A percentile compares a stretch with the other conserved stretches of the same genome.
phyloP scores from a whole-genome alignment of 2,888 invertebrate genomes.

The Leptinotarsa tumamoca region DNA sequence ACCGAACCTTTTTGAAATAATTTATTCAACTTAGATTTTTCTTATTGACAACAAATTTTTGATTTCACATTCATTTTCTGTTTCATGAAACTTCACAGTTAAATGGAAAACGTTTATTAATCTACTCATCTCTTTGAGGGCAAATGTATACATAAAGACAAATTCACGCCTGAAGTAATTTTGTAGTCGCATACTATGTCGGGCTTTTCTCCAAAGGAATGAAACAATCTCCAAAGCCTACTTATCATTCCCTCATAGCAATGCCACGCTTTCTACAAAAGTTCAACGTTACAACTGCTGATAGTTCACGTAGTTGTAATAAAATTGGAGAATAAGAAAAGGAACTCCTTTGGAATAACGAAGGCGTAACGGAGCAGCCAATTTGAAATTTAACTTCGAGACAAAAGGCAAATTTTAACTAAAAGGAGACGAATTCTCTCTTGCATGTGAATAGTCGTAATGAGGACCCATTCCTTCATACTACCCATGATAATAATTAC shows the following conservation, averaged over 20 bases:
- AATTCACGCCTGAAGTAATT: not conserved
- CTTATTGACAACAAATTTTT: no score
- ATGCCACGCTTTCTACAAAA: slow-evolving; percentile 33
- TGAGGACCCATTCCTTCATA: not conserved
- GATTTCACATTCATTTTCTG: no score
- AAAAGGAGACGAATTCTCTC: not conserved
- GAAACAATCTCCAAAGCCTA: slow-evolving; percentile 22
- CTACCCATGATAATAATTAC: no score
- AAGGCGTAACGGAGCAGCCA: slow-evolving; percentile 38
- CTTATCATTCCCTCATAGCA: slow-evolving; percentile 34
- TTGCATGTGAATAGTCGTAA: not conserved
- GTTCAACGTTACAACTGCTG: slow-evolving; percentile 37
- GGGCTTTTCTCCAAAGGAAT: not conserved
- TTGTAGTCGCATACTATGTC: not conserved
- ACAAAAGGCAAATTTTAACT: slow-evolving; percentile 37
- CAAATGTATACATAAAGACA: not conserved
- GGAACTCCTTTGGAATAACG: slow-evolving; percentile 39
- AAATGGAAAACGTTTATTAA: not conserved
- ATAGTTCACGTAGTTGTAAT: slow-evolving; percentile 41
- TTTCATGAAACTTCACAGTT: no score
- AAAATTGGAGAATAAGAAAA: slow-evolving; percentile 41
- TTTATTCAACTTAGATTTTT: no score
- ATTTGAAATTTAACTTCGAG: slow-evolving; percentile 41
- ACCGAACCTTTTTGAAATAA: no score
- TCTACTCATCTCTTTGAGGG: not conserved